Evolutionary conservation across 2,888 invertebrate genomes (phyloP).

Genomic region (Perizoma flavofasciatum): DNA sequence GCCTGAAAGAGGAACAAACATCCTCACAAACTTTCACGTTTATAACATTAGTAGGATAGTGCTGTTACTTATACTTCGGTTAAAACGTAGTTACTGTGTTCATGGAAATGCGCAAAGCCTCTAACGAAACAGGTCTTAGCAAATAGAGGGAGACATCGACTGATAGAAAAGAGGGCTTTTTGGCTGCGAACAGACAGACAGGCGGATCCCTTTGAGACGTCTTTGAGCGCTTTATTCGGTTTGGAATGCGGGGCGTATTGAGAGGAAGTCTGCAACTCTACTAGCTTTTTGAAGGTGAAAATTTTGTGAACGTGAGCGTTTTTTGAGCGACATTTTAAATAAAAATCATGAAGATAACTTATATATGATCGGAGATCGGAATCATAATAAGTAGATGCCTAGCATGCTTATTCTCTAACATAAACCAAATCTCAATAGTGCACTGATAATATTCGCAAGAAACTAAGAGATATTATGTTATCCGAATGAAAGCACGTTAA

Average conservation of each 20-base stretch:
- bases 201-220: slow-evolving; percentile 55
- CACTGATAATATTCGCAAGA: too few relatives aligned
- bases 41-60: neutral
- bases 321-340: slow-evolving; percentile 1
- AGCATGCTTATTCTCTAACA: too few relatives aligned
- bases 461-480: too few relatives aligned
- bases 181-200: slow-evolving; percentile 61
- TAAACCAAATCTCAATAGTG: too few relatives aligned
- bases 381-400: too few relatives aligned
- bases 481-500: too few relatives aligned
- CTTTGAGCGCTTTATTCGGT: slow-evolving; percentile 44
- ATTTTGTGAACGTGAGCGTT: too few relatives aligned
- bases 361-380: too few relatives aligned
- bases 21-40: too few relatives aligned
- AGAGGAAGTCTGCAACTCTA: slow-evolving; percentile 7
- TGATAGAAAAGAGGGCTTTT: slow-evolving; percentile 77
- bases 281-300: too few relatives aligned
- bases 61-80: too few relatives aligned
- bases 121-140: slow-evolving; percentile 83
- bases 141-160: slow-evolving; percentile 81
- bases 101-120: slow-evolving; percentile 62
- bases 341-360: neutral
- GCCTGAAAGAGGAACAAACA: too few relatives aligned
- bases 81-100: neutral
- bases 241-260: slow-evolving; percentile 21